phyloP scores from a whole-genome alignment of 2,888 invertebrate species.

The Piscicola geometra region DNA sequence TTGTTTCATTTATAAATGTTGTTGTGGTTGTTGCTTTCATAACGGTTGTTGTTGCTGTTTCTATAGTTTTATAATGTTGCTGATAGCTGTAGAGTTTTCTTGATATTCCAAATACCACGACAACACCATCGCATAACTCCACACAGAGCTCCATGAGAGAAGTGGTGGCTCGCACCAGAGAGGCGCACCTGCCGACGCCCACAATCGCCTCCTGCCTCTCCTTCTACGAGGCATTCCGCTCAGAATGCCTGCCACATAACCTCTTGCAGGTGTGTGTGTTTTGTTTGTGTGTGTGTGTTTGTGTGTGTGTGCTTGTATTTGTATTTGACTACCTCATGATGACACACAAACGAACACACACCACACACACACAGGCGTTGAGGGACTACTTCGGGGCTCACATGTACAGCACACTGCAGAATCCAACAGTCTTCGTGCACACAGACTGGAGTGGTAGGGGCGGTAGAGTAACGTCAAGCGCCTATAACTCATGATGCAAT shows the following conservation, averaged over 20 bases:
- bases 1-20: too few species aligned
- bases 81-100: too few species aligned
- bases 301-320: neutral
- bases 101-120: too few species aligned
- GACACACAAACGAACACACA: too few species aligned
- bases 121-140: neutral
- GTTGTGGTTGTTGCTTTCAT: too few species aligned
- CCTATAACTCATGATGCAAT: too few species aligned
- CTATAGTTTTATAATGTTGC: too few species aligned
- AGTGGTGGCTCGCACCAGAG: slow-evolving; percentile 67
- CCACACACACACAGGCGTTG: slow-evolving; percentile 63
- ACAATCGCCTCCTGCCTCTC: slow-evolving; percentile 86
- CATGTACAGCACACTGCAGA: slow-evolving; percentile 81
- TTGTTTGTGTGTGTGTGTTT: neutral
- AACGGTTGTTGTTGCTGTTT: too few species aligned
- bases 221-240: slow-evolving; percentile 93
- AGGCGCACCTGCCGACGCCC: slow-evolving; percentile 82
- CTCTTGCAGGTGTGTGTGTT: slow-evolving; percentile 69
- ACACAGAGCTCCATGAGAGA: slow-evolving; percentile 34
- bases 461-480: slow-evolving; percentile 53
- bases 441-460: slow-evolving; percentile 99
- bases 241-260: slow-evolving; percentile 82
- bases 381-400: slow-evolving; percentile 98
- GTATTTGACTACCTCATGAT: too few species aligned
- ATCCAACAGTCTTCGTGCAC: slow-evolving; percentile 85